Evolutionary conservation across 2,888 invertebrate species (phyloP).

Genomic region (Caradrina clavipalpis): DNA sequence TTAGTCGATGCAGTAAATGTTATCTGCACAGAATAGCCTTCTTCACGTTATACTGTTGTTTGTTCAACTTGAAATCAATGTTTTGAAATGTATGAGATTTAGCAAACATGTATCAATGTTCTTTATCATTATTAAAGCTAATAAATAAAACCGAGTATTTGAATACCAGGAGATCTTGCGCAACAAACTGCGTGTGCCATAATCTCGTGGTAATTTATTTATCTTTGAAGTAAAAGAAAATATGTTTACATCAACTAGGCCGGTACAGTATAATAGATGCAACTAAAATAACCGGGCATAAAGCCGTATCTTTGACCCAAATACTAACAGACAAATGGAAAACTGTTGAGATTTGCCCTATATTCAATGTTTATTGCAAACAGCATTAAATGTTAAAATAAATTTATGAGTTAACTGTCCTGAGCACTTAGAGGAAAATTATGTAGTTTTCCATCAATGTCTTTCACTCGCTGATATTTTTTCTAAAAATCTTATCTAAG

Average conservation of each 20-base stretch:
- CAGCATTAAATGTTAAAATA: slow-evolving; percentile 24
- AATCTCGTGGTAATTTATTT: slow-evolving; percentile 31
- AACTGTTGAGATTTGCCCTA: slow-evolving; percentile 48
- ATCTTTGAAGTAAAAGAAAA: slow-evolving; percentile 39
- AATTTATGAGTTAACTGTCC: slow-evolving; percentile 7
- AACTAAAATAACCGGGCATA: slow-evolving; percentile 57
- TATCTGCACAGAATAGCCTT: slow-evolving; percentile 56
- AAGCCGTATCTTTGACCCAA: slow-evolving; percentile 60
- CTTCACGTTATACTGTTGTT: slow-evolving; percentile 27
- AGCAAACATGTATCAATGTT: slow-evolving; percentile 2
- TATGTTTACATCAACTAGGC: slow-evolving; percentile 40
- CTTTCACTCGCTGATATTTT: too few species aligned
- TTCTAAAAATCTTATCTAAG: too few species aligned
- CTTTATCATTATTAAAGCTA: slow-evolving; percentile 5
- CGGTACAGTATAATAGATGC: slow-evolving; percentile 47
- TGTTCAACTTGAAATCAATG: slow-evolving; percentile 1
- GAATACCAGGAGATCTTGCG: slow-evolving; percentile 11
- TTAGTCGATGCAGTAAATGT: slow-evolving; percentile 69
- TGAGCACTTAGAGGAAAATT: slow-evolving; percentile 21
- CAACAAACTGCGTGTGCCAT: slow-evolving; percentile 23
- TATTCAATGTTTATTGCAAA: slow-evolving; percentile 37
- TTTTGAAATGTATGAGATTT: slow-evolving; percentile 27
- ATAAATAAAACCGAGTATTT: slow-evolving; percentile 17
- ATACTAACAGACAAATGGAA: slow-evolving; percentile 52
- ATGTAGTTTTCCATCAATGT: not conserved